phyloP scores from a whole-genome alignment of 2,888 invertebrate genomes.

The Heliconius aoede region DNA sequence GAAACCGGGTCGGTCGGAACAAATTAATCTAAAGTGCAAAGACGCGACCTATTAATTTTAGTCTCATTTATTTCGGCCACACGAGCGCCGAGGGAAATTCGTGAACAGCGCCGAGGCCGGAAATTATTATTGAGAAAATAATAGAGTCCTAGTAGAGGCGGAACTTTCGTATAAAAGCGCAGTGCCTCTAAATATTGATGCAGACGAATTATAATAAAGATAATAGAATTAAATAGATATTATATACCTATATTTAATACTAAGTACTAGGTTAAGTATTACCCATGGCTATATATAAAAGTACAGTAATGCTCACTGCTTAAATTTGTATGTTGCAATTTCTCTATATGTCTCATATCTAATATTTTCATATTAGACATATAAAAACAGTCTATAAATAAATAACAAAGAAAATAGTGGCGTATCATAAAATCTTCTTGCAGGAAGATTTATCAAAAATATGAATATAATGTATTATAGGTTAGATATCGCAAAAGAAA shows the following conservation, averaged over 20 bases:
- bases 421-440: no score
- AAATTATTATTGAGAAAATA: constrained; percentile 27
- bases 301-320: no score
- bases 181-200: neutral
- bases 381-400: no score
- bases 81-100: constrained; percentile 33
- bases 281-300: no score
- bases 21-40: constrained; percentile 39
- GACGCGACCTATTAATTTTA: constrained; percentile 31
- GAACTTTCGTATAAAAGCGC: constrained; percentile 16
- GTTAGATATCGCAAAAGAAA: no score
- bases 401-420: no score
- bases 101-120: constrained; percentile 18
- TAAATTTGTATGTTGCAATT: no score
- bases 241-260: neutral
- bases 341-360: no score
- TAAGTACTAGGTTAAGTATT: no score
- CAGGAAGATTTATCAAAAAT: no score
- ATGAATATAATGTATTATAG: no score
- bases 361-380: no score
- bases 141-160: constrained; percentile 14
- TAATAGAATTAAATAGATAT: neutral
- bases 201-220: neutral
- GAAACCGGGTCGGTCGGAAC: constrained; percentile 31
- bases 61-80: constrained; percentile 33